Evolutionary conservation across 2,888 invertebrate genomes (phyloP), one percentile per base, ranked within the genome.

Genomic region (Cistogaster globosa): DNA sequence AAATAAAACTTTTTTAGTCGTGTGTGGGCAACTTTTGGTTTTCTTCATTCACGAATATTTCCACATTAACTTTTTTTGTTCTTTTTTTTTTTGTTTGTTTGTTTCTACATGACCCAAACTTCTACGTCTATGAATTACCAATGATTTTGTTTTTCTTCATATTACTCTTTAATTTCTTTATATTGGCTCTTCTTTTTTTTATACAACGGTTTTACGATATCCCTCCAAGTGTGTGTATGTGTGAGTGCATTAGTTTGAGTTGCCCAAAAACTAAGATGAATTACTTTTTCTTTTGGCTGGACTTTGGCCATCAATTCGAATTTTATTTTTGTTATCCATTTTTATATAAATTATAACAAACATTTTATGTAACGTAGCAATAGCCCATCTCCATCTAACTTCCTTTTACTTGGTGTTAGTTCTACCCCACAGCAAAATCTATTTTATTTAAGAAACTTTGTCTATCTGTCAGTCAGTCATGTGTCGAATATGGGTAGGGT

Each of bases 221-320:
- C 63, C 63, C 69, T 63, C 76, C 82, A 82, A 76, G 14, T 69
- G 6, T 22, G 7, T 72, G 12, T 38, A 6, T 48, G 38, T 60
- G n/a, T 63, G 45, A 32, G 16, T 20, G 38, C 53, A 68, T 80
- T 80, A 75, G 69, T 68, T 63, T 63, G 63, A 69, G 55, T 69
- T 78, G 74, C 65, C 78, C 82, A 85, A 85, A 85, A 85, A 82
- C 85, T 77, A 85, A 85, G 85, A 85, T 85, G 82, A 85, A 85
- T 85, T 85, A 85, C 85, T 78, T 85, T 85, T 85, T 78, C 78
- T 78, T 85, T 82, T 85, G 78, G 82, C 85, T 75, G 85, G 85
- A 85, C 85, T 82, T 82, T 85, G 85, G 65, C 82, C 78, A 85
- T 85, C 85, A 85, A 85, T 85, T 81, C 81, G 42, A 20, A 57